Evolutionary conservation across 64 coral and sea anemone species (phyloP).

Genomic region (Pocillopora verrucosa): DNA sequence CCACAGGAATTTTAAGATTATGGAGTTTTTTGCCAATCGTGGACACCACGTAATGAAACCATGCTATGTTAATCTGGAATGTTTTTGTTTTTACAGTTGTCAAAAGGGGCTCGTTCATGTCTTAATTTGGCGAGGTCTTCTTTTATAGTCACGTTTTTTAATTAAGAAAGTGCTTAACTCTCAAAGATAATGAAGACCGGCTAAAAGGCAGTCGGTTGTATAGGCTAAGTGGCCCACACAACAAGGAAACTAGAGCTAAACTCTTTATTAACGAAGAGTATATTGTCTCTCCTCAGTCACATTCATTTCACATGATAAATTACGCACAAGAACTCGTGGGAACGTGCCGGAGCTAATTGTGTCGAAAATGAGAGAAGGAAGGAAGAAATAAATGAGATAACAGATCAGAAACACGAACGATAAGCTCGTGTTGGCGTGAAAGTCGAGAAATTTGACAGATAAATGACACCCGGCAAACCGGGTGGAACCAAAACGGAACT

Average conservation of each 20-base stretch:
- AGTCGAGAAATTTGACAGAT: neutral
- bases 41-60: neutral
- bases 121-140: neutral
- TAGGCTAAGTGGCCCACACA: no score
- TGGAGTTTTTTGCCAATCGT: neutral
- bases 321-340: conserved; percentile 1
- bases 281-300: conserved; percentile 1
- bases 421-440: neutral
- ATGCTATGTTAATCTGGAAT: neutral
- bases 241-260: neutral
- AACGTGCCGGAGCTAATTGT: neutral
- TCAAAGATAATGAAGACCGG: neutral
- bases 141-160: neutral
- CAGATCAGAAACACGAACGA: neutral
- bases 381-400: conserved; percentile 13
- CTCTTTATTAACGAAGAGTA: neutral
- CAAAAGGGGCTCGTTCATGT: neutral
- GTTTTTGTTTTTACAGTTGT: neutral
- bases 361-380: neutral
- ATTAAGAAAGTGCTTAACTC: neutral
- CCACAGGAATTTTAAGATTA: conserved; percentile 1
- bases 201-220: neutral
- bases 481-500: neutral
- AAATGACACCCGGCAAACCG: neutral
- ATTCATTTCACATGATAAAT: neutral